Evolutionary conservation across 2,797 vertebrate genomes (phyloP).

Genomic region (Microhierax caerulescens): DNA sequence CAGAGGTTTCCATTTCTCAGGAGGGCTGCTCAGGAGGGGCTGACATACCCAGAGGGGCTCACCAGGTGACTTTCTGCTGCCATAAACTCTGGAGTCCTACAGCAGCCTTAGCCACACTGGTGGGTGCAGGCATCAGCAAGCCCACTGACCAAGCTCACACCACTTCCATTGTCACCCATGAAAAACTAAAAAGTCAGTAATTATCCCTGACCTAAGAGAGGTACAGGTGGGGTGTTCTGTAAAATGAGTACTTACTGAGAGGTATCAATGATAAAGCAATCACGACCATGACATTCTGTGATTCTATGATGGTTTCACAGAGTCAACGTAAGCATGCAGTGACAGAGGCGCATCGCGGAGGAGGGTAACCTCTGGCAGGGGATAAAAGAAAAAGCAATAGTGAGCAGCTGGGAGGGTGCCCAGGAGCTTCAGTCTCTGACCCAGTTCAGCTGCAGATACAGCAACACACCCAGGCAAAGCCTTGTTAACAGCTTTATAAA

Average conservation of each 20-base stretch:
- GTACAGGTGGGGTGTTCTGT: neutral
- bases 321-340: neutral
- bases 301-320: neutral
- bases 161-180: neutral
- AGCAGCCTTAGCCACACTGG: neutral
- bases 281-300: neutral
- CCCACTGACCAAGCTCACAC: neutral
- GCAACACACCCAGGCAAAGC: slow-evolving; percentile 9
- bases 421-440: neutral
- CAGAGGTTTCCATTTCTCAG: neutral
- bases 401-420: neutral
- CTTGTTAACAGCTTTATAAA: neutral
- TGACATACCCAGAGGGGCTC: neutral
- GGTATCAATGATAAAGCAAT: neutral
- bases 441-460: neutral
- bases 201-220: neutral
- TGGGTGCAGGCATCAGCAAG: neutral
- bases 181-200: neutral
- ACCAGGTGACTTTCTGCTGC: neutral
- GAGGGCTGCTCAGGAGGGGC: neutral
- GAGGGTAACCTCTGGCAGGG: neutral
- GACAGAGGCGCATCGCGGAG: neutral
- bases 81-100: neutral
- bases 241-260: neutral
- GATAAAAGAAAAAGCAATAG: neutral